These are phyloP conservation scores for Malaclemys terrapin DNA, from an alignment of 2,113 vertebrate genomes.

Conservation along the genomic window DNA sequence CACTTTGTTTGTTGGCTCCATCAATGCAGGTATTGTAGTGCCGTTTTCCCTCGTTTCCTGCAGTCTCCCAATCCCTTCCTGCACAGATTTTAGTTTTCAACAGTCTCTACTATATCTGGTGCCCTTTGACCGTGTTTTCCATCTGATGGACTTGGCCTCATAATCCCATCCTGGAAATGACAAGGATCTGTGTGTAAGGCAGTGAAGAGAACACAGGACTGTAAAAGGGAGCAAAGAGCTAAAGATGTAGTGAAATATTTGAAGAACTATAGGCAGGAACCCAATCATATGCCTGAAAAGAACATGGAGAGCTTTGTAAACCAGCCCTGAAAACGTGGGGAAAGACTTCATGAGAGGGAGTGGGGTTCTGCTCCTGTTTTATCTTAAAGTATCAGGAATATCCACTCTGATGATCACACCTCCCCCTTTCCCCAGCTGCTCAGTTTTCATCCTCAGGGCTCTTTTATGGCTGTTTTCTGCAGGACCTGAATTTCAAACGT, in stretches of 20 bases:
- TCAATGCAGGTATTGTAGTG: constrained; percentile 39
- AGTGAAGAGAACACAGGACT: not conserved
- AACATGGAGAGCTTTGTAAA: not conserved
- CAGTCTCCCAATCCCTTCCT: not conserved
- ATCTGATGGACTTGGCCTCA: not conserved
- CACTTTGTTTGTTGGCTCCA: not conserved
- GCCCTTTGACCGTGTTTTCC: not conserved
- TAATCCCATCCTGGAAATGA: not conserved
- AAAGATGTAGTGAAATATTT: accelerated
- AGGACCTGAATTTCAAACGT: not conserved
- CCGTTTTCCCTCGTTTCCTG: constrained; percentile 12
- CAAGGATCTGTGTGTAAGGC: not conserved
- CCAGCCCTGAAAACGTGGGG: not conserved
- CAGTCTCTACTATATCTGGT: constrained; percentile 5
- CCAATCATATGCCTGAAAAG: not conserved
- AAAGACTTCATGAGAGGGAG: not conserved
- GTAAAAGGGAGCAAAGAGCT: not conserved
- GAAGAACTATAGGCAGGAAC: not conserved
- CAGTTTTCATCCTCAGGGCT: not conserved
- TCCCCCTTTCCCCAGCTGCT: not conserved
- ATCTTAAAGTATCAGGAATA: not conserved
- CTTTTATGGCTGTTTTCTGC: not conserved
- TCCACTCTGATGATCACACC: not conserved
- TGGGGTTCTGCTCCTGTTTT: not conserved
- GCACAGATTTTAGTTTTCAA: constrained; percentile 41